phyloP scores from a whole-genome alignment of 2,888 invertebrate genomes.

The Copidosoma aretas region DNA sequence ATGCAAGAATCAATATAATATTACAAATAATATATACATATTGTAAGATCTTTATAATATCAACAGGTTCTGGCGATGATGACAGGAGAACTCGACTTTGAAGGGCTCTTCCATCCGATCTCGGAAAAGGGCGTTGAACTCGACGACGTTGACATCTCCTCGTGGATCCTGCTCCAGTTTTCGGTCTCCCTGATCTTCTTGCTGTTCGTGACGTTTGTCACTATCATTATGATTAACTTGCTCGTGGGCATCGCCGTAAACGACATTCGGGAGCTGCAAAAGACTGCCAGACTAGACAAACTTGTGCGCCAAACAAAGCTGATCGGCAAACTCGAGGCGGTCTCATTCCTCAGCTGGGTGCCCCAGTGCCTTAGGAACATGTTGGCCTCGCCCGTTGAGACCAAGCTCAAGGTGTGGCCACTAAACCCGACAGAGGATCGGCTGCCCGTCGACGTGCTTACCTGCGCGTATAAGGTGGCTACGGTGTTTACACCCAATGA shows the following conservation, averaged over 20 bases:
- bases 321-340: constrained; percentile 85
- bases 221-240: constrained; percentile 85
- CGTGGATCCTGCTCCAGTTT: constrained; percentile 73
- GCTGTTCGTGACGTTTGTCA: constrained; percentile 81
- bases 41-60: too few species aligned
- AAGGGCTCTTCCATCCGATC: constrained; percentile 67
- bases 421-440: constrained; percentile 83
- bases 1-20: too few species aligned
- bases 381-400: constrained; percentile 81
- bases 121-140: constrained; percentile 76
- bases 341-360: constrained; percentile 79
- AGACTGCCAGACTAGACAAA: constrained; percentile 84
- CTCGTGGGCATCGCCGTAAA: constrained; percentile 87
- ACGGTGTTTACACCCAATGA: too few species aligned
- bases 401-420: constrained; percentile 82
- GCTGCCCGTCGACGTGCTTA: constrained; percentile 79
- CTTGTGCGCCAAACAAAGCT: constrained; percentile 84
- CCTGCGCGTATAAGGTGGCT: constrained; percentile 82
- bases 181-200: constrained; percentile 85
- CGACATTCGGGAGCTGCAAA: constrained; percentile 84
- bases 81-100: constrained; percentile 84
- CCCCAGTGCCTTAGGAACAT: constrained; percentile 79
- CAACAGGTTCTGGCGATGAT: constrained; percentile 79
- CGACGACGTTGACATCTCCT: constrained; percentile 50
- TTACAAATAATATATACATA: too few species aligned